Percentiles rank a stretch among this genome's conserved stretches.
These are phyloP conservation scores for Lycocerus yunnanus DNA, from an alignment of 2,888 invertebrate genomes.

Conservation along the genomic window DNA sequence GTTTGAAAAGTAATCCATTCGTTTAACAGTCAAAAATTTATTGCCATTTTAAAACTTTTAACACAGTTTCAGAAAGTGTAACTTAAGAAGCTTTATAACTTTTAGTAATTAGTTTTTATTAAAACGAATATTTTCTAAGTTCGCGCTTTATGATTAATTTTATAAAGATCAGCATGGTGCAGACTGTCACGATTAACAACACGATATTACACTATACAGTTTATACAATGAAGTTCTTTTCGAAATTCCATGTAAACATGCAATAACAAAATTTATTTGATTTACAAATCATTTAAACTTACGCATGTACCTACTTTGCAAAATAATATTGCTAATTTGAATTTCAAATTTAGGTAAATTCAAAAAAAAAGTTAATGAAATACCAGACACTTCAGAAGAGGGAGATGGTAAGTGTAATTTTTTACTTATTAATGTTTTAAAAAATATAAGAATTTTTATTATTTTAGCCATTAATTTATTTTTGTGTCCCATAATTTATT, in stretches of 20 bases:
- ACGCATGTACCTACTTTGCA: slow-evolving; percentile 31
- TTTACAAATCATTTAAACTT: slow-evolving; percentile 41
- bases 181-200: slow-evolving; percentile 49
- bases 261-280: slow-evolving; percentile 49
- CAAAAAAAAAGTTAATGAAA: slow-evolving; percentile 42
- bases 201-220: slow-evolving; percentile 47
- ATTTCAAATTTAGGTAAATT: slow-evolving; percentile 39
- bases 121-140: slow-evolving; percentile 22
- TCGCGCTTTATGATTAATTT: slow-evolving; percentile 43
- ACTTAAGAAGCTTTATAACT: slow-evolving; percentile 1
- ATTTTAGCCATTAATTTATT: background rate
- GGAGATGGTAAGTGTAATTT: slow-evolving; percentile 8
- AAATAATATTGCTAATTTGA: slow-evolving; percentile 33
- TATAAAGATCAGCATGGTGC: slow-evolving; percentile 46
- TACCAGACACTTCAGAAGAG: slow-evolving; percentile 23
- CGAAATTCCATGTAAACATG: slow-evolving; percentile 47
- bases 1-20: background rate
- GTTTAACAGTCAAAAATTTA: background rate
- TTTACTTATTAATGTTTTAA: background rate
- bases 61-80: slow-evolving; percentile 6
- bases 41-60: background rate
- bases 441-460: background rate
- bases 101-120: slow-evolving; percentile 14
- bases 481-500: background rate
- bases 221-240: slow-evolving; percentile 46